Evolutionary conservation across 2,113 vertebrate genomes (phyloP).

Genomic region (Dicerorhinus sumatrensis): DNA sequence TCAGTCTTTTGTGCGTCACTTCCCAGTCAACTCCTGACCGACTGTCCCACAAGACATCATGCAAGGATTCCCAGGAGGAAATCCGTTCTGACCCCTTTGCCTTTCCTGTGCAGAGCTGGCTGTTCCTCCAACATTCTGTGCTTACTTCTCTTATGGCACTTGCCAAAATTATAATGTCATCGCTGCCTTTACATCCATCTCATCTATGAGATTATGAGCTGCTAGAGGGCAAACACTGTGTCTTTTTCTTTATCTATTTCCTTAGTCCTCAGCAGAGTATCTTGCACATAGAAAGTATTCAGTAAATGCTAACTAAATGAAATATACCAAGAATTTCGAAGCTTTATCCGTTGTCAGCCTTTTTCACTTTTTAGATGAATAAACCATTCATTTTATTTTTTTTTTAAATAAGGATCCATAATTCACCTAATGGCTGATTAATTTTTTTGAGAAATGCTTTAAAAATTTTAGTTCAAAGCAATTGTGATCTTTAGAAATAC

Average conservation of each 20-base stretch:
- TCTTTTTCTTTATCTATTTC: background rate
- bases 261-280: background rate
- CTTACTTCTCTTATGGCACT: background rate
- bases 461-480: background rate
- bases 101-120: background rate
- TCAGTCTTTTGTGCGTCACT: background rate
- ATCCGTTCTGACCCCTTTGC: background rate
- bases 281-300: background rate
- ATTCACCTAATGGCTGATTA: background rate
- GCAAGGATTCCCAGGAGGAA: background rate
- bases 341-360: background rate
- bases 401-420: background rate
- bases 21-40: background rate
- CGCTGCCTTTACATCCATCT: background rate
- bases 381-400: no score
- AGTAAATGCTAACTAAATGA: background rate
- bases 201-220: background rate
- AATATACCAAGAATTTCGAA: background rate
- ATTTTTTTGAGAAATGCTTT: conserved; percentile 16
- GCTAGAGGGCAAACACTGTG: background rate
- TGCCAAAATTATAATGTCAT: background rate
- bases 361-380: background rate
- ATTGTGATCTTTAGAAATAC: conserved; percentile 23
- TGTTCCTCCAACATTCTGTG: background rate
- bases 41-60: background rate